Base-by-base conservation (phyloP, 1,140 invertebrate genomes). In the Doryteuthis pealeii region DNA sequence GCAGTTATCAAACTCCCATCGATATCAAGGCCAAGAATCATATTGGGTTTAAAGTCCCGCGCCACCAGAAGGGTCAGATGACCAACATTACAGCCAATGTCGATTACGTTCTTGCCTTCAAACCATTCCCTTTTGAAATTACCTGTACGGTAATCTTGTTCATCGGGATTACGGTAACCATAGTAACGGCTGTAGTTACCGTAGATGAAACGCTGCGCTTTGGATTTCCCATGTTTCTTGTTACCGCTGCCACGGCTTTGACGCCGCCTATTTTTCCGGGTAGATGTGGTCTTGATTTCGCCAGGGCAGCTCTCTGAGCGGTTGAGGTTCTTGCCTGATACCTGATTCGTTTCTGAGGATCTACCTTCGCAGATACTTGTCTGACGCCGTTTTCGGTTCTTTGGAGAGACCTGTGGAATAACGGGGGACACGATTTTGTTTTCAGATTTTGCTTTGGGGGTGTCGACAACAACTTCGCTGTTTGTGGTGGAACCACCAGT, bases 181-280 rank as follows among this genome's bases (percentile, higher is more conserved):
- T 98, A 98, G 90, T 99, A 99, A 84, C 95, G 92, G 85, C 96
- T 94, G 87, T 98, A 99, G 89, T 99, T 99, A 62, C 97, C 97
- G 90, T 94, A 97, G 75, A 95, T 93, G 88, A 96, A 99, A 73
- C 83, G 83, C 30, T 75, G 35, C 22, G 79, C 79, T 75, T 79
- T 75, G 43, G 75, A 65, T 71, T 72, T 73, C 49, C 76, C 45
- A 66, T n/a, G 32, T 76, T 69, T 6, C 26, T 18, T 45, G 43
- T 49, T n/a, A 43, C 58, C 40, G 26, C 58, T 65, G 58, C 32
- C 18, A 6, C 28, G 31, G 35, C 43, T 45, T 72, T 58, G 31
- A 1, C 6, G 31, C 30, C 71, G 49, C 18, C 28, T 45, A 26
- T 43, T 18, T 40, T 49, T 28, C 3, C 70, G 18, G 15, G 75